A percentile compares a stretch with the other conserved stretches of the same genome.
These are phyloP conservation scores for Synanthedon formicaeformis DNA, from an alignment of 2,888 invertebrate genomes.

Conservation along the genomic window DNA sequence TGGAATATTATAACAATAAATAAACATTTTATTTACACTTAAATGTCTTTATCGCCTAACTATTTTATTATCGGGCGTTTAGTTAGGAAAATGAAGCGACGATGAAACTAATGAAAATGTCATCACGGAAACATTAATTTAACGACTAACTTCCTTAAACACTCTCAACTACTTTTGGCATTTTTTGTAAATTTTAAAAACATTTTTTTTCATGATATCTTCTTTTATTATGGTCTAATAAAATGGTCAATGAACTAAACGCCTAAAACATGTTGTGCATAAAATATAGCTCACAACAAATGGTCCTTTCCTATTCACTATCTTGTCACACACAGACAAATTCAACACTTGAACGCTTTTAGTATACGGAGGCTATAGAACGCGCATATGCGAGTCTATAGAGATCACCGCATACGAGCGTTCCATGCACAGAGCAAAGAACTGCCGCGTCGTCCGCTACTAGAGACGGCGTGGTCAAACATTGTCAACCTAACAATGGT, in stretches of 20 bases:
- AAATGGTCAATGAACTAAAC: not conserved
- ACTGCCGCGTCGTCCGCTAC: no score
- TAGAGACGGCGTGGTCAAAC: no score
- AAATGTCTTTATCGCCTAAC: conserved; percentile 62
- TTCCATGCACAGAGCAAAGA: no score
- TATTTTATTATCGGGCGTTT: conserved; percentile 48
- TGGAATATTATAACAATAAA: conserved; percentile 68
- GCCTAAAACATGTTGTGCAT: not conserved
- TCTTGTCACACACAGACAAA: not conserved
- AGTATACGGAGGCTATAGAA: no score
- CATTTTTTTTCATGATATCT: not conserved
- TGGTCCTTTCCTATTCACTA: not conserved
- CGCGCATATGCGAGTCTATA: no score
- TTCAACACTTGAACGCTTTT: not conserved
- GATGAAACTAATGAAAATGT: conserved; percentile 16
- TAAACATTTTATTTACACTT: conserved; percentile 69
- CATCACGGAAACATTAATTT: no score
- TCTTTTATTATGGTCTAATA: no score
- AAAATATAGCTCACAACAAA: not conserved
- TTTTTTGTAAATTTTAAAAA: not conserved
- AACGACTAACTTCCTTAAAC: no score
- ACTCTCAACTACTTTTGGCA: no score
- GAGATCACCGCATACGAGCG: no score
- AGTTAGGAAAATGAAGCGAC: conserved; percentile 27
- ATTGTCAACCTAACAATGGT: no score